Base-by-base conservation (phyloP, 1,140 invertebrate genomes). In the Atta texana region DNA sequence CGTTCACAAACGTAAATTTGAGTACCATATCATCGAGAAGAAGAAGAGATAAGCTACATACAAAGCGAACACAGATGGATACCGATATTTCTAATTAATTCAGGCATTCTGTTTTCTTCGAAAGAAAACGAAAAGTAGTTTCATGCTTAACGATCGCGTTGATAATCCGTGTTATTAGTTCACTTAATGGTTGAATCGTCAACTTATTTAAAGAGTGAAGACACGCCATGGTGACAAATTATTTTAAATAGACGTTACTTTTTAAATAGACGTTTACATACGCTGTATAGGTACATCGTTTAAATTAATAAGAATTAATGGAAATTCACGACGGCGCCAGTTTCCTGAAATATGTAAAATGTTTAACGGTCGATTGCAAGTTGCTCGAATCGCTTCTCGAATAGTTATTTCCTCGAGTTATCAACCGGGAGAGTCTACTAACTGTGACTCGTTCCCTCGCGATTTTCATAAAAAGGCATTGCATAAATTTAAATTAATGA, bases 71-170 rank as follows among this genome's bases (percentile, higher is more conserved):
- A 68, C 55, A 55, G 78, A 87, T 55, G 59, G 55, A 84, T 84
- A 86, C 66, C 55, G 51, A 76, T 86, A 86, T 86, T 69, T 81
- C 76, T 69, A 86, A 86, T 86, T 86, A 86, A 81, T 86, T 76
- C 75, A 69, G 55, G 53, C 53, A 69, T 66, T 49, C 28, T 39
- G 51, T 53, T 24, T 24, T 24, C 24, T 24, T 24, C 51, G 69
- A 86, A 81, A 64, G 69, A 86, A 82, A 16, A 53, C 53, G 64
- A 86, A 61, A 81, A 69, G 18, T 61, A 66, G 76, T 59, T 68
- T 68, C 53, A 39, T 76, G 51, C 31, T 86, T 68, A 86, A 86
- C 39, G 85, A 86, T 69, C 76, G 69, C 55, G 55, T 72, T 53
- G 78, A 82, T 82, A 72, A 21, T 75, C 57, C n/a, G 57, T 14